Evolutionary conservation across 2,113 vertebrate species (phyloP).

Genomic region (Anhinga rufa): DNA sequence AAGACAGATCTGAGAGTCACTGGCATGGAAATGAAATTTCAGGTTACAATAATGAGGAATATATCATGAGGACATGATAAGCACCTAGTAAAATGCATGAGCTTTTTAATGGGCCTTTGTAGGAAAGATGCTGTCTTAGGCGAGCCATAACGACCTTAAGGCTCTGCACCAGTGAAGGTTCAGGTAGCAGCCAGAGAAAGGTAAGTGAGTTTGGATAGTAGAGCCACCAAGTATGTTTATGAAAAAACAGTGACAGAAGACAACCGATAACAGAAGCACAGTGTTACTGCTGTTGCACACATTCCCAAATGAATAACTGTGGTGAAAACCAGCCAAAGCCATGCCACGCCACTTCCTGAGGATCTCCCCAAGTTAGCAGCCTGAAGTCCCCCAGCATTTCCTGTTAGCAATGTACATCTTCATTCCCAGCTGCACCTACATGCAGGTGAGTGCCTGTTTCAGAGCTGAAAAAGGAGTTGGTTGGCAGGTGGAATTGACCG

Average conservation of each 20-base stretch:
- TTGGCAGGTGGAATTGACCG: not conserved
- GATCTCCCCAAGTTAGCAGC: not conserved
- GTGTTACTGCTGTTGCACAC: not conserved
- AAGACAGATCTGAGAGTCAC: not conserved
- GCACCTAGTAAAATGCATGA: not conserved
- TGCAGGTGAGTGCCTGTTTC: not conserved
- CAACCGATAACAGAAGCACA: not conserved
- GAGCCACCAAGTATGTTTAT: not conserved
- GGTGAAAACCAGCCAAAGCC: not conserved
- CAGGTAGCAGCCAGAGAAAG: not conserved
- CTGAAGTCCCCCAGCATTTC: not conserved
- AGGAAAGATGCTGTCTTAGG: not conserved
- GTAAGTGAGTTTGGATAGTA: not conserved
- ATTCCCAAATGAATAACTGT: not conserved
- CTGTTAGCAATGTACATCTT: not conserved
- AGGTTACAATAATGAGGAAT: not conserved
- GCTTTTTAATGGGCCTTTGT: not conserved
- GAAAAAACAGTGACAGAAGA: not conserved
- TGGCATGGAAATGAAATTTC: constrained; percentile 22
- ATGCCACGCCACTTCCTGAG: not conserved
- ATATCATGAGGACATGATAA: not conserved
- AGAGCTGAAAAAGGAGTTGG: not conserved
- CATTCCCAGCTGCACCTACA: not conserved
- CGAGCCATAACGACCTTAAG: not conserved
- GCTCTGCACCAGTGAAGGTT: not conserved